Evolutionary conservation across 2,797 vertebrate species (phyloP).

Genomic region (Hapalemur alaotrensis): DNA sequence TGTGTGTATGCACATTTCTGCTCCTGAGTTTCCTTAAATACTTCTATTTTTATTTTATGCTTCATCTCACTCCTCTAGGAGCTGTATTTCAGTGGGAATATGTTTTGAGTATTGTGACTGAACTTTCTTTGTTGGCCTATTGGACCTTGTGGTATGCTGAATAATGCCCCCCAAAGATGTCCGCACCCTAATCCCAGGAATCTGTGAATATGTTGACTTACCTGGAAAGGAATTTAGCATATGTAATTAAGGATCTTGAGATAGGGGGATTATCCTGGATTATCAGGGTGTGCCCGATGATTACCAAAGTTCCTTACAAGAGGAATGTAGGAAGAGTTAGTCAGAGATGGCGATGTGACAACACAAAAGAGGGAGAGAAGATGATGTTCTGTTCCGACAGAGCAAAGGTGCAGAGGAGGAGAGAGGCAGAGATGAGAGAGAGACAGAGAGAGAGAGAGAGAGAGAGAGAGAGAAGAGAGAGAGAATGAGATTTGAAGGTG

Average conservation of each 20-base stretch:
- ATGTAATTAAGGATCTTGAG: background rate
- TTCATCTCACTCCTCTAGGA: background rate
- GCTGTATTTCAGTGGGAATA: background rate
- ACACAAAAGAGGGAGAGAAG: background rate
- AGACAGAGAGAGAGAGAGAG: background rate
- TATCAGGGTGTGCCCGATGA: background rate
- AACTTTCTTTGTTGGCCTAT: background rate
- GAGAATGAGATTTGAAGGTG: background rate
- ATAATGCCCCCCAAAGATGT: background rate
- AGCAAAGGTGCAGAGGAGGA: fast-evolving
- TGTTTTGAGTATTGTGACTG: background rate
- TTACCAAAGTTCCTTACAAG: background rate
- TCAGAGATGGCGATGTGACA: background rate
- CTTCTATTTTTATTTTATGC: background rate
- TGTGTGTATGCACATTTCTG: background rate
- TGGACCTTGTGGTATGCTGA: background rate
- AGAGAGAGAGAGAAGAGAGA: background rate
- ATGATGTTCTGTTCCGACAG: fast-evolving
- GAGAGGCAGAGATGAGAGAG: too few relatives aligned
- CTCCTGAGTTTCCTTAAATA: background rate
- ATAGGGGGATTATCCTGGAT: background rate
- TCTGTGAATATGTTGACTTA: background rate
- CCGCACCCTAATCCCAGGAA: background rate
- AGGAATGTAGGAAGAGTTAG: background rate
- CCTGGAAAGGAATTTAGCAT: background rate